Evolutionary conservation across 2,113 vertebrate genomes (phyloP).

Genomic region (Microtus montanus): DNA sequence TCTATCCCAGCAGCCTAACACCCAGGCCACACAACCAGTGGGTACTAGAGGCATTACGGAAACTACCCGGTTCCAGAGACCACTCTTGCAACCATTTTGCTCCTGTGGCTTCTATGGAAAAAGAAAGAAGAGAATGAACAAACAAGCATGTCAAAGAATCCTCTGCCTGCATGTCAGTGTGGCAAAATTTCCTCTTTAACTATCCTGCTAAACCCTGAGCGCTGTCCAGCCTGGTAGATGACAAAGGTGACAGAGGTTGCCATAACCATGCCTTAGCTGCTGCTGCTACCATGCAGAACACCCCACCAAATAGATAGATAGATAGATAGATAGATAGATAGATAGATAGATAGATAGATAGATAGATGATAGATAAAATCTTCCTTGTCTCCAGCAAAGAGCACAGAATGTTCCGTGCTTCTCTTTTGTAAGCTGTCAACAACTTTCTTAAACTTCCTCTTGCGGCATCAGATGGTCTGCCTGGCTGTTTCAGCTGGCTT

Average conservation of each 20-base stretch:
- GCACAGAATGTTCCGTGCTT: not conserved
- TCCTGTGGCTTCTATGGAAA: not conserved
- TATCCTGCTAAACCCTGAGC: not conserved
- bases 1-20: not conserved
- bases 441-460: not conserved
- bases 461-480: not conserved
- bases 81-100: not conserved
- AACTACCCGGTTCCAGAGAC: not conserved
- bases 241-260: fast-evolving
- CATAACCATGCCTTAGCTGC: too few species aligned
- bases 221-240: not conserved
- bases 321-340: too few species aligned
- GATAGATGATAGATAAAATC: not conserved
- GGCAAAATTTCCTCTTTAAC: not conserved
- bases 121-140: not conserved
- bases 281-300: not conserved
- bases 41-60: not conserved
- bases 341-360: too few species aligned
- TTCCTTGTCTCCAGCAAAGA: not conserved
- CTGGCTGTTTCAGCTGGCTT: not conserved
- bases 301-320: too few species aligned
- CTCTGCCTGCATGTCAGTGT: not conserved
- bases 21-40: not conserved
- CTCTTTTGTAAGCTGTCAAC: conserved; percentile 23
- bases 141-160: not conserved